phyloP scores from a whole-genome alignment of 2,888 invertebrate species.

The Steinernema hermaphroditum region DNA sequence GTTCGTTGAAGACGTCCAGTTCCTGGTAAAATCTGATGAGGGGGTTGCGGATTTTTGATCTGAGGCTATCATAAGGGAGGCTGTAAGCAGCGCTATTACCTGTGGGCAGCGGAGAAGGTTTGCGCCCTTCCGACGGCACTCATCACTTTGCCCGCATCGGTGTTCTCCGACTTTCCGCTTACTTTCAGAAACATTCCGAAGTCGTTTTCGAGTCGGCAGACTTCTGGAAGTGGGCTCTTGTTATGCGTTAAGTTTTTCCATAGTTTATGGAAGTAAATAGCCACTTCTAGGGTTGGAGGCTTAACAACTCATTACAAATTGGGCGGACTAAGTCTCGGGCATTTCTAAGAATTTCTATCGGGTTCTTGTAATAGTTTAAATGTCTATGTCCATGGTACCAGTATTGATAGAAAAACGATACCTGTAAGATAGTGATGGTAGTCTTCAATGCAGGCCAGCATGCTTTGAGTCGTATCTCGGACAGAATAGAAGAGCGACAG shows the following conservation, averaged over 20 bases:
- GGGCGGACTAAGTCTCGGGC: too few species aligned
- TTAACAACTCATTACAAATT: too few species aligned
- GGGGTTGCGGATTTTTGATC: conserved; percentile 75
- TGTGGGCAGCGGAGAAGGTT: conserved; percentile 87
- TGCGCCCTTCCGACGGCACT: conserved; percentile 82
- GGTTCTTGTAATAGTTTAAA: too few species aligned
- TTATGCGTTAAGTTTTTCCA: too few species aligned
- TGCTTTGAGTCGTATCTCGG: conserved; percentile 68
- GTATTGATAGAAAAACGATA: conserved; percentile 66
- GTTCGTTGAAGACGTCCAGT: conserved; percentile 92
- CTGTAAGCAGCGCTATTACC: conserved; percentile 55
- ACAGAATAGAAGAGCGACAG: conserved; percentile 74
- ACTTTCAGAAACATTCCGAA: conserved; percentile 92
- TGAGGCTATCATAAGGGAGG: conserved; percentile 67
- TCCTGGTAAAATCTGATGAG: conserved; percentile 80
- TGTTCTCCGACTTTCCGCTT: conserved; percentile 83
- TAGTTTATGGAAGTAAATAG: too few species aligned
- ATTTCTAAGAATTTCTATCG: too few species aligned
- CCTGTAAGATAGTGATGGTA: conserved; percentile 84
- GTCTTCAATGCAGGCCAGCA: conserved; percentile 68
- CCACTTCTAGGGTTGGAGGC: too few species aligned
- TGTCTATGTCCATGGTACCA: too few species aligned
- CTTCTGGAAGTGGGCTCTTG: too few species aligned
- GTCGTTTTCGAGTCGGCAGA: conserved; percentile 92
- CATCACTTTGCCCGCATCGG: conserved; percentile 83